phyloP scores from a whole-genome alignment of 2,113 vertebrate genomes.

The Atlantisia rogersi region DNA sequence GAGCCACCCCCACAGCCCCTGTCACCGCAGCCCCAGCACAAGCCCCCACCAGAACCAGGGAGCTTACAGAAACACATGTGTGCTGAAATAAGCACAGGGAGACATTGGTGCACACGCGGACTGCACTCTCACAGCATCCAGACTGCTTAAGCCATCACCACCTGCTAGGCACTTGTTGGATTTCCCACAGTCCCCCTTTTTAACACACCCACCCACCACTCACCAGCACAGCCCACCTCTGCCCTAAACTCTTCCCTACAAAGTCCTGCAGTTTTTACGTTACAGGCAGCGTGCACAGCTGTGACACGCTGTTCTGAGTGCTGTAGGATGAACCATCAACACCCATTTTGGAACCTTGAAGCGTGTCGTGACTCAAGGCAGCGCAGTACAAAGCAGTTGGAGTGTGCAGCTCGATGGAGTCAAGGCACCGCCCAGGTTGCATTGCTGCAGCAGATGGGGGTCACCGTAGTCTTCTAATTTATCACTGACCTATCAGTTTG shows the following conservation, averaged over 20 bases:
- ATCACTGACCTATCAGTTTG: neutral
- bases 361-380: neutral
- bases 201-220: neutral
- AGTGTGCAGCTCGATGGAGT: too few species aligned
- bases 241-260: neutral
- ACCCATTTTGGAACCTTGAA: neutral
- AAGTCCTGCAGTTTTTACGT: neutral
- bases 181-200: neutral
- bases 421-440: neutral
- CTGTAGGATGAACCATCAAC: neutral
- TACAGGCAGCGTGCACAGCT: neutral
- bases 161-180: neutral
- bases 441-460: neutral
- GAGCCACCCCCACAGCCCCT: neutral
- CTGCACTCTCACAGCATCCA: neutral
- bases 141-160: fast-evolving
- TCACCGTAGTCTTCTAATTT: too few species aligned
- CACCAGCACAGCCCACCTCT: neutral
- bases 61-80: too few species aligned
- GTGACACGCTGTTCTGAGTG: neutral
- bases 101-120: neutral
- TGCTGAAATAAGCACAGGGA: neutral
- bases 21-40: neutral
- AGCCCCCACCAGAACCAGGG: neutral
- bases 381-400: neutral